These are phyloP conservation scores for Salminus brasiliensis DNA, from an alignment of 2,113 vertebrate species.

Conservation along the genomic window DNA sequence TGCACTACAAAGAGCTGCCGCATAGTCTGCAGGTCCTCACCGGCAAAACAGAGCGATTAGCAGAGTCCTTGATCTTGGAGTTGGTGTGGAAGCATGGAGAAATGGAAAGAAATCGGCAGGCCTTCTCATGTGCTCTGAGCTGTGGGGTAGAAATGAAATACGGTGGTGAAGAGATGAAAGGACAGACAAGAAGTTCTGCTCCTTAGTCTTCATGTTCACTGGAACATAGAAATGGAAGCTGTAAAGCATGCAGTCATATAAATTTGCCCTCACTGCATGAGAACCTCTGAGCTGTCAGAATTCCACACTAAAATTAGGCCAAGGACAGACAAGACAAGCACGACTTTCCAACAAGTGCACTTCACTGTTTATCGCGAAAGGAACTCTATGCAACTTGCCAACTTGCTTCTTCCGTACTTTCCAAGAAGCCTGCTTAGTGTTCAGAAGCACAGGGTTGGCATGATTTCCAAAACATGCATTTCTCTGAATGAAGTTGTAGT, in stretches of 20 bases:
- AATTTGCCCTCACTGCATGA: background rate
- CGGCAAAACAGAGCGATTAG: slow-evolving; percentile 36
- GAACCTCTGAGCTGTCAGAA: background rate
- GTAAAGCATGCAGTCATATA: background rate
- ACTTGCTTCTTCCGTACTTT: background rate
- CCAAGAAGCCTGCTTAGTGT: background rate
- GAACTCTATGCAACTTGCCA: background rate
- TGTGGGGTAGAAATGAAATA: slow-evolving; percentile 36
- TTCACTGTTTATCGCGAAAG: background rate
- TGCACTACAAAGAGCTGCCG: slow-evolving; percentile 26
- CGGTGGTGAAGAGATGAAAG: slow-evolving; percentile 44
- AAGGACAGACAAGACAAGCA: background rate
- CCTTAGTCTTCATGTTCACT: slow-evolving; percentile 7
- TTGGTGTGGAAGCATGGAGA: slow-evolving; percentile 37
- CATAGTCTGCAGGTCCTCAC: slow-evolving; percentile 32
- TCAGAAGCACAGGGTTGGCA: background rate
- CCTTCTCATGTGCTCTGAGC: slow-evolving; percentile 30
- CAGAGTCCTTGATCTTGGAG: slow-evolving; percentile 47
- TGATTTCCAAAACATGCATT: slow-evolving; percentile 19
- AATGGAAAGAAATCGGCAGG: slow-evolving; percentile 28
- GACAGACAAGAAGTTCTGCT: slow-evolving; percentile 7
- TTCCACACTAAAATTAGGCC: slow-evolving; percentile 7
- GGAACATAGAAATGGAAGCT: slow-evolving; percentile 17
- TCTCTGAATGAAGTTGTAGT: slow-evolving; percentile 8
- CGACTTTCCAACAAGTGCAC: background rate